Evolutionary conservation across 1,140 invertebrate genomes (phyloP).

Genomic region (Arion vulgaris): DNA sequence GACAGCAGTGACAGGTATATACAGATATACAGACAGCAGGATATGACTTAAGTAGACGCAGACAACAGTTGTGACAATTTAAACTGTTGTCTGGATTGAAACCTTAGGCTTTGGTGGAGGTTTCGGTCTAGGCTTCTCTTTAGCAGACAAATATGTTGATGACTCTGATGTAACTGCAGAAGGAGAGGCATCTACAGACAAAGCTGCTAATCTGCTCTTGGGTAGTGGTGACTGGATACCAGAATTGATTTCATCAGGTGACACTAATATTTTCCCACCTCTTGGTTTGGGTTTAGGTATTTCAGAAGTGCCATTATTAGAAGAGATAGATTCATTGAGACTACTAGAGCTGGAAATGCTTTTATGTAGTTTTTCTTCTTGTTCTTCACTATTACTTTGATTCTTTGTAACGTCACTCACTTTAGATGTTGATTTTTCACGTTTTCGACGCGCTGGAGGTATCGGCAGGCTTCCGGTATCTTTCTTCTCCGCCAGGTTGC

Average conservation of each 20-base stretch:
- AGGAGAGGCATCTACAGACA: not conserved
- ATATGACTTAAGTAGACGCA: no score
- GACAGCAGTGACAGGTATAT: no score
- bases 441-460: not conserved
- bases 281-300: not conserved
- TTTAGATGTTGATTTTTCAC: not conserved
- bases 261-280: not conserved
- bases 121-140: not conserved
- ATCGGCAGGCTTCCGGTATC: not conserved
- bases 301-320: not conserved
- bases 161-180: not conserved
- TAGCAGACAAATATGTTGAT: not conserved
- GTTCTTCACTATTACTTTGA: not conserved
- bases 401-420: not conserved
- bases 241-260: not conserved
- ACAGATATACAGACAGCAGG: no score
- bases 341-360: not conserved
- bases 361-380: not conserved
- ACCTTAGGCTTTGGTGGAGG: conserved; percentile 1
- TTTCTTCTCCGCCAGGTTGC: not conserved
- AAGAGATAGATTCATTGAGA: not conserved
- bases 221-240: not conserved
- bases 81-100: not conserved
- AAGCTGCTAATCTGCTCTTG: not conserved
- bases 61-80: no score